Conservation (phyloP, 2,888 invertebrate species). For the Bursaphelenchus okinawaensis region DNA sequence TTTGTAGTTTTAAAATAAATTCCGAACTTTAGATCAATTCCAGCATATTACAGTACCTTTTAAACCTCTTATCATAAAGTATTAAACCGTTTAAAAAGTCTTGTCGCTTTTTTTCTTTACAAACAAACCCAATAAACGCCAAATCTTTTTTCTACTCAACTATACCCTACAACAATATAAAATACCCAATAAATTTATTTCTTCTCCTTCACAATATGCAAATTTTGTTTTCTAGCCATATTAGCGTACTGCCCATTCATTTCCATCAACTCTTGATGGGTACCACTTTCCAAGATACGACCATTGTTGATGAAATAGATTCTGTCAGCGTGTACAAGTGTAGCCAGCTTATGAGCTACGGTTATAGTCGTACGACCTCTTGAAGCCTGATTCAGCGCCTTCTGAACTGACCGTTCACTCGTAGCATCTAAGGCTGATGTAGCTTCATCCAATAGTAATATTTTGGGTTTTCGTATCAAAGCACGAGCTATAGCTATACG, state of each 20-base stretch:
- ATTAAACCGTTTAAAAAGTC: too few relatives aligned
- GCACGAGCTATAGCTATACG: slow-evolving; percentile 6
- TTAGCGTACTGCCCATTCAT: slow-evolving; percentile 21
- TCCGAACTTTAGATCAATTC: too few relatives aligned
- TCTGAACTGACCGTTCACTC: slow-evolving; percentile 2
- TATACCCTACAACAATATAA: too few relatives aligned
- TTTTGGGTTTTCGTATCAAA: slow-evolving; percentile 1
- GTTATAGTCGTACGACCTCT: slow-evolving; percentile 45
- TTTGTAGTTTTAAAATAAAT: too few relatives aligned
- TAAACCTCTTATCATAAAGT: too few relatives aligned
- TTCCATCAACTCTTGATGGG: slow-evolving; percentile 17
- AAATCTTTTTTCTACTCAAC: too few relatives aligned
- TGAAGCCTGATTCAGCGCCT: slow-evolving; percentile 20
- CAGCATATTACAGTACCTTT: too few relatives aligned
- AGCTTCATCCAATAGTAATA: slow-evolving; percentile 3
- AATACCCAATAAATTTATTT: too few relatives aligned
- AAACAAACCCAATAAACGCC: too few relatives aligned
- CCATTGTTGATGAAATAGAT: slow-evolving; percentile 23
- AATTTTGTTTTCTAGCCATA: slow-evolving; percentile 16
- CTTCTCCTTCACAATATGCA: not conserved
- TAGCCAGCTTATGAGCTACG: slow-evolving; percentile 39
- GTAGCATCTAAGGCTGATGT: slow-evolving; percentile 1
- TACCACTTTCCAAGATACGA: slow-evolving; percentile 19
- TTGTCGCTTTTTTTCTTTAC: too few relatives aligned
- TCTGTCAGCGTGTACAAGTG: slow-evolving; percentile 27